These are phyloP conservation scores for Philopotamus ludificatus DNA, from an alignment of 1,140 invertebrate genomes.

Conservation along the genomic window DNA sequence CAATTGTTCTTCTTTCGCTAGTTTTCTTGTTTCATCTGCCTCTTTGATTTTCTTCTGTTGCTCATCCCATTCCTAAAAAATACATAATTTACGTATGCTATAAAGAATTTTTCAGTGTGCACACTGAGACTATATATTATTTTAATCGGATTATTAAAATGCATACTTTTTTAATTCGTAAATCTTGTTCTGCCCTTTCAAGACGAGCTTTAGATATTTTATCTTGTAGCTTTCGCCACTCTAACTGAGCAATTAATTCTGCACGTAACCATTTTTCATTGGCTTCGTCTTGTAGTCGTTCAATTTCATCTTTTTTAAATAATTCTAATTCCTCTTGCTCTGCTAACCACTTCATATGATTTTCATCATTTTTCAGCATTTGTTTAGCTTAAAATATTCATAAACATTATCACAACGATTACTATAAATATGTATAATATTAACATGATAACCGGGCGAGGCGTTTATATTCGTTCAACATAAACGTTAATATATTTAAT, in stretches of 20 bases:
- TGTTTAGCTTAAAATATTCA: constrained; percentile 42
- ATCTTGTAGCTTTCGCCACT: constrained; percentile 57
- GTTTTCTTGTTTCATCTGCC: constrained; percentile 48
- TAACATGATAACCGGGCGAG: background rate
- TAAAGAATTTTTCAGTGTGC: no score
- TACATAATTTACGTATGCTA: constrained; percentile 5
- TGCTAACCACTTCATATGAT: constrained; percentile 54
- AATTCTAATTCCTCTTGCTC: constrained; percentile 49
- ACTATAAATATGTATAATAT: constrained; percentile 3
- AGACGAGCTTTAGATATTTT: constrained; percentile 53
- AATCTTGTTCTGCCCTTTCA: constrained; percentile 55
- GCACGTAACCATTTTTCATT: constrained; percentile 54
- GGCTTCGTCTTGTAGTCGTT: constrained; percentile 50
- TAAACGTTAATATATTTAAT: background rate
- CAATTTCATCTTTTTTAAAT: constrained; percentile 49
- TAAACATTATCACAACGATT: background rate
- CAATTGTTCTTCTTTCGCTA: constrained; percentile 51
- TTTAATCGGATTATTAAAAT: no score
- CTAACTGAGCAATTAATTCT: constrained; percentile 52
- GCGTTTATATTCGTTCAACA: background rate
- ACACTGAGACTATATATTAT: no score
- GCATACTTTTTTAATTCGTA: constrained; percentile 52
- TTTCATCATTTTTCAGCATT: constrained; percentile 42
- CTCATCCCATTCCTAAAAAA: constrained; percentile 52
- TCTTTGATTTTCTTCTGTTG: constrained; percentile 52